Percentiles rank a stretch among this genome's conserved stretches.
phyloP scores from a whole-genome alignment of 2,113 vertebrate species.

The Onychorhynchus coronatus region DNA sequence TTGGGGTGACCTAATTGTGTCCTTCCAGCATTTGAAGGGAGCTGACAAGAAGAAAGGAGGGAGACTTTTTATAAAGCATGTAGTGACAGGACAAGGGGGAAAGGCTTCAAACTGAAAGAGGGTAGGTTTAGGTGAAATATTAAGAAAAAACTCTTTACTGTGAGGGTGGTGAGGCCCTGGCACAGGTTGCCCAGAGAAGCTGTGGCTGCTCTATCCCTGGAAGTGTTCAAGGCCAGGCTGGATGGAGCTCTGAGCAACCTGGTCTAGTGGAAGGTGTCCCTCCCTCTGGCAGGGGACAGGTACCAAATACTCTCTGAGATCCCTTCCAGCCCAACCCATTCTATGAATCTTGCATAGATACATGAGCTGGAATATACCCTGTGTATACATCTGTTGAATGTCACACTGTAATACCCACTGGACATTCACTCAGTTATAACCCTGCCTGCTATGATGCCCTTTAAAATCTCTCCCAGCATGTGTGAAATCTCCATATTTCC shows the following conservation, averaged over 20 bases:
- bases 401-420: background rate
- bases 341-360: background rate
- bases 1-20: background rate
- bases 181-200: background rate
- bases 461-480: background rate
- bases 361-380: background rate
- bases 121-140: too few species aligned
- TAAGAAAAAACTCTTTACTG: background rate
- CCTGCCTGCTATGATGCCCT: background rate
- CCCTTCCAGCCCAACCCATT: background rate
- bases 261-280: background rate
- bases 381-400: background rate
- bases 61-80: too few species aligned
- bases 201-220: background rate
- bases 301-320: background rate
- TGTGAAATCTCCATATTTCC: background rate
- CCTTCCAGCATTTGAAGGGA: background rate
- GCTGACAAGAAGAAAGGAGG: background rate
- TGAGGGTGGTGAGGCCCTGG: fast-evolving
- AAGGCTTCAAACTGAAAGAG: background rate
- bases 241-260: fast-evolving
- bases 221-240: background rate
- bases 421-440: background rate
- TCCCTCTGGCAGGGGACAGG: background rate
- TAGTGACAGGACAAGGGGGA: background rate